Evolutionary conservation across 2,113 vertebrate genomes (phyloP).

Genomic region (Sylvilagus bachmani): DNA sequence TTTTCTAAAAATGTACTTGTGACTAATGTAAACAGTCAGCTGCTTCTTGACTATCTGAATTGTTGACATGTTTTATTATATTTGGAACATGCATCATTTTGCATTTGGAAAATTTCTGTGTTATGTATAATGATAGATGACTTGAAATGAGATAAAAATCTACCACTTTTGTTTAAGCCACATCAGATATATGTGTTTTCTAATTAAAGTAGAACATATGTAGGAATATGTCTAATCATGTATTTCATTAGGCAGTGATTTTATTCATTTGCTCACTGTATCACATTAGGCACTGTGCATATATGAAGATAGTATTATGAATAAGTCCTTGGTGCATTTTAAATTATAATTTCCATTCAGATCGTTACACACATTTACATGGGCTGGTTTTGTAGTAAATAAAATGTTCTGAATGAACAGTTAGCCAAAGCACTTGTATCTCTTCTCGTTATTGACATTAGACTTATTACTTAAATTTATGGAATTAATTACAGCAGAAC

Average conservation of each 20-base stretch:
- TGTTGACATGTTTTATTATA: constrained; percentile 4
- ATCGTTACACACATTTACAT: neutral
- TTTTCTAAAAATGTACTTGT: constrained; percentile 37
- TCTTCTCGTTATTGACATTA: constrained; percentile 39
- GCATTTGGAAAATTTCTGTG: constrained; percentile 19
- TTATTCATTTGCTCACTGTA: constrained; percentile 24
- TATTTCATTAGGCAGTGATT: neutral
- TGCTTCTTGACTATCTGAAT: neutral
- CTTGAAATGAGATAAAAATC: neutral
- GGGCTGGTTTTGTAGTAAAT: constrained; percentile 13
- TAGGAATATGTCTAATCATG: neutral
- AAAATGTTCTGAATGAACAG: neutral
- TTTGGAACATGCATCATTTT: constrained; percentile 4
- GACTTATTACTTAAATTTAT: constrained; percentile 32
- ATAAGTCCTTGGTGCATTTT: neutral
- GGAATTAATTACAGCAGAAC: constrained; percentile 27
- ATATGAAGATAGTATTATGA: neutral
- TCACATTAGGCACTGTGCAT: neutral
- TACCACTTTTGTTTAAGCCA: neutral
- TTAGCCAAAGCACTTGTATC: neutral
- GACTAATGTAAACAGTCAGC: neutral
- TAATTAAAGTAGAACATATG: neutral
- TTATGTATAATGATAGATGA: constrained; percentile 13
- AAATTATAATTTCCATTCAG: neutral
- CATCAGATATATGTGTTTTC: neutral